Evolutionary conservation across 2,797 vertebrate genomes (phyloP), one percentile per base, ranked within the genome.

Genomic region (Enteromius mattozi): DNA sequence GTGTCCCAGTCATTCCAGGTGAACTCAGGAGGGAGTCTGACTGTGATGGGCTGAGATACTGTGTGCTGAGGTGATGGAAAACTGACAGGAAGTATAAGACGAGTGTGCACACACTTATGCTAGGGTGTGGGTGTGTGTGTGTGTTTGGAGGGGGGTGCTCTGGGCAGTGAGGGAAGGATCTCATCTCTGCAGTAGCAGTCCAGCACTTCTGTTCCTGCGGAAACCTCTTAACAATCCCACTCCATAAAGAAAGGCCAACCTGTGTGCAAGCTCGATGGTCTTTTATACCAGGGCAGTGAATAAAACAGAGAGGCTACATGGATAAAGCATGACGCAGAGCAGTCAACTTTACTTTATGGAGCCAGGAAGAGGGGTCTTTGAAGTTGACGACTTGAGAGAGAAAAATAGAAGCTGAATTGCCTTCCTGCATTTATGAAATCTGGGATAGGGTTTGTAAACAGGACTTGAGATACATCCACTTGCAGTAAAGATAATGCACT

Each of bases 131-230:
- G 69, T 6, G 35, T 68, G 9, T 14, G 14, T 71, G 47, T 75
- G 13, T 69, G 59, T 79, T 59, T 27, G 19, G 4, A 14, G 16
- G 68, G 40, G 56, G 3, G n/a, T 24, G 24, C 2, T 47, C 68
- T 72, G 12, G 72, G 40, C 80, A 40, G 84, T 2, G 24, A 59
- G 83, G 81, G 81, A 92, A 89, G 78, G 92, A 92, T 92, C 90
- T 91, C 89, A 91, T 85, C 89, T 90, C 87, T 82, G 85, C 81
- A 56, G 45, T 40, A 27, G 59, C 21, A 47, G 51, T 10, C 5
- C 16, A 49, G 14, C 14, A 4, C 2, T 75, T 21, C 10, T 65
- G 30, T 75, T 13, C 21, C 59, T 82, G 56, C 7, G 7, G 30
- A 42, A 42, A 47, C 42, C 19, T 65, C 4, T 5, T 19, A 47